Evolutionary conservation across 1,140 invertebrate species (phyloP), one percentile per base, ranked within the genome.

Genomic region (Micrasema minimum): DNA sequence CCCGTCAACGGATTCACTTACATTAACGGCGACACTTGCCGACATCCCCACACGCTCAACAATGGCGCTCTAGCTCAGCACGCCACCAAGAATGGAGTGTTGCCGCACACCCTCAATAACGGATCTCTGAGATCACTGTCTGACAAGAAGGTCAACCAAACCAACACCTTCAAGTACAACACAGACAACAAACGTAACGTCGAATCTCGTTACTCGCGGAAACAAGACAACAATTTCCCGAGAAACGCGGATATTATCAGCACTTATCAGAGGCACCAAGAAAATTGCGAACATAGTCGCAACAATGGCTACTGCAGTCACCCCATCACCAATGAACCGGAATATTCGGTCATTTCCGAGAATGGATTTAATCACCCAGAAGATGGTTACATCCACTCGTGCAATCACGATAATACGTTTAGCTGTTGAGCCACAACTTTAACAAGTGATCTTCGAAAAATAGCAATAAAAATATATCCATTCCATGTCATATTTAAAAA

Each of bases 1-100:
- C 87, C 89, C 78, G 90, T 88, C 75, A 89, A 89, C 78, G 90
- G 90, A 41, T 92, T 91, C 84, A 91, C 90, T 66, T 91, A 91
- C 85, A 90, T 91, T 73, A 85, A 88, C 77, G 90, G 90, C 66
- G 89, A 90, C 71, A 85, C 87, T 41, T 80, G 84, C 75, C 81
- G 83, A 59, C 80, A 79, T 75, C 81, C 82, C 69, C 79, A 80
- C 73, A 84, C 82, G 61, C 81, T 85, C 68, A 85, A 85, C 77
- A 85, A 85, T 72, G 83, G 82, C 51, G 83, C 83, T 53, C 81
- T 82, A 23, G 82, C 81, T 59, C 81, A 82, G 59, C 81, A 82
- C 55, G 79, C 79, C 68, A 20, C 41, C 74, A 75, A 75, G 50
- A 75, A 75, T 37, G 71, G 72, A 68, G 53, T 74, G 43, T 16